Base-by-base conservation (phyloP, 2,113 vertebrate genomes). In the Myxocyprinus asiaticus region DNA sequence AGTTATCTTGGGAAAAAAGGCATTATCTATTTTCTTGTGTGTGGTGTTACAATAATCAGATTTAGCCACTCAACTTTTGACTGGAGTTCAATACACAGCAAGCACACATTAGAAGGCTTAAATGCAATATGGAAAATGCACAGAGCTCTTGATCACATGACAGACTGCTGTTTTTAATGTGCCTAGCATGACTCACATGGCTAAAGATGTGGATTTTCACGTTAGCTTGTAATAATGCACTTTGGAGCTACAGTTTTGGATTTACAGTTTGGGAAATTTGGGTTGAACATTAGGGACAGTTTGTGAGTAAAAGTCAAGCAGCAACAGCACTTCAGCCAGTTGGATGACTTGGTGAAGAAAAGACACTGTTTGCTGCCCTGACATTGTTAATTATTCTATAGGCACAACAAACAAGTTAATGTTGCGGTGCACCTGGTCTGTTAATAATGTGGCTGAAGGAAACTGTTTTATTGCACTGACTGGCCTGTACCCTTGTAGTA, bases 401-500 rank as follows among this genome's bases (percentile, higher is more conserved):
- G 51, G 53, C 68, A 45, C 10, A 22, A 22, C 44, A 47, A 50
- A 74, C 14, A 17, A 47, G 22, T 33, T 33, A 61, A 50, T 63
- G 45, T 74, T 7, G 14, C 9, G 33, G 50, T 67, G 33, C 74
- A 15, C 78, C 17, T 50, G 59, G 55, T 63, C 48, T 65, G 58
- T 81, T n/a, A 62, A 72, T 11, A 11, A 7, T 71, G 70, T 15
- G 43, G 45, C 42, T 48, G 50, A 42, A 65, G 33, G 55, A 68
- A 51, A 50, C 42, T 59, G 44, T 47, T 76, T 82, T 77, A 58
- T 68, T 15, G 44, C 48, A 70, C 11, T 77, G 15, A 43, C 53
- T 58, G 66, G 9, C 14, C 72, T 53, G 14, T 58, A 42, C n/a
- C 42, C 59, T 43, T 61, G 51, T 55, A 56, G 82, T 84, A 84